Conservation (phyloP, 2,888 invertebrate species). For the Scrobipalpa costella region DNA sequence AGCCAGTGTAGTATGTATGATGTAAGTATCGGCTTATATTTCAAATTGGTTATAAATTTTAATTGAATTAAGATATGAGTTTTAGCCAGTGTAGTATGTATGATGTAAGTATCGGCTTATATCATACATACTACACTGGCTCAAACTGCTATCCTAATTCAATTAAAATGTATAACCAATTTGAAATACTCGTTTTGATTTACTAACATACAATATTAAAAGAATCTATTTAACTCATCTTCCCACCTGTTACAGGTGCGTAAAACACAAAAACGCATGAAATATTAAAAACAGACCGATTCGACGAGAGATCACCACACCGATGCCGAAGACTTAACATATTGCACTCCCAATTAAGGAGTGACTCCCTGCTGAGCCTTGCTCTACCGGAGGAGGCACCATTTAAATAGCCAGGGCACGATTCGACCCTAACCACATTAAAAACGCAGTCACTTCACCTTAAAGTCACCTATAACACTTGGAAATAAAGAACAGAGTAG, state of each 20-base stretch:
- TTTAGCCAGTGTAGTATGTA: too few relatives aligned
- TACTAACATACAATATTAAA: neutral
- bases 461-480: slow-evolving; percentile 39
- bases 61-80: too few relatives aligned
- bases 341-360: slow-evolving; percentile 78
- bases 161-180: too few relatives aligned
- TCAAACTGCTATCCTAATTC: too few relatives aligned
- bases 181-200: too few relatives aligned
- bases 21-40: too few relatives aligned
- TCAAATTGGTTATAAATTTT: too few relatives aligned
- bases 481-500: slow-evolving; percentile 35
- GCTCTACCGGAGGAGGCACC: slow-evolving; percentile 66
- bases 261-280: slow-evolving; percentile 21
- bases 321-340: slow-evolving; percentile 65
- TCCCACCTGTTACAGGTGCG: slow-evolving; percentile 23
- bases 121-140: too few relatives aligned
- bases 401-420: slow-evolving; percentile 72
- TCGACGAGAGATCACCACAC: slow-evolving; percentile 42
- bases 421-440: slow-evolving; percentile 56
- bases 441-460: slow-evolving; percentile 25
- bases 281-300: slow-evolving; percentile 42
- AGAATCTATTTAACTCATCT: neutral
- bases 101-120: too few relatives aligned
- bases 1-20: too few relatives aligned
- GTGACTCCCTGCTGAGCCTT: slow-evolving; percentile 69